Evolutionary conservation across 2,797 vertebrate genomes (phyloP).

Genomic region (Natrix natrix): DNA sequence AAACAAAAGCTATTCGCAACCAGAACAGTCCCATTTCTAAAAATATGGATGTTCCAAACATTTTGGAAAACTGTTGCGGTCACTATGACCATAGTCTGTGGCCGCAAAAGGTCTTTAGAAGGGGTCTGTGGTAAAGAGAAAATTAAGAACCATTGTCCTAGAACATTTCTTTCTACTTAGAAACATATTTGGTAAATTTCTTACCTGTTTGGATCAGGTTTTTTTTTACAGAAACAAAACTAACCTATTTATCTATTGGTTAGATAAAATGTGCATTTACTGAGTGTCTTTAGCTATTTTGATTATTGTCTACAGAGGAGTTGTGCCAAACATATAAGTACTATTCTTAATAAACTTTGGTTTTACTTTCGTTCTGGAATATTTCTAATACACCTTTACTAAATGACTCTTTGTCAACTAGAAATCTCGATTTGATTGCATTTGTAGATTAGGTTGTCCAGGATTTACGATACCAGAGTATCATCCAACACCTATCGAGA

Average conservation of each 20-base stretch:
- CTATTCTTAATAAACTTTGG: background rate
- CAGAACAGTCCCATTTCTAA: no score
- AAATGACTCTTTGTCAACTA: background rate
- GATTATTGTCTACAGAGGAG: background rate
- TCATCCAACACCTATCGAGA: conserved; percentile 85
- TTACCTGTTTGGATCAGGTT: background rate
- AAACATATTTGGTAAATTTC: background rate
- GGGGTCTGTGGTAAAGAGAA: background rate
- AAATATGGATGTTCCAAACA: no score
- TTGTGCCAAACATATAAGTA: background rate
- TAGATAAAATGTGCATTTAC: background rate
- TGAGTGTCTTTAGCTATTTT: background rate
- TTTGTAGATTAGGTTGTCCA: conserved; percentile 88
- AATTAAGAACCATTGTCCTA: background rate
- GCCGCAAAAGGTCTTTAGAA: background rate
- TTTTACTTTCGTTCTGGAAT: background rate
- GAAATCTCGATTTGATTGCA: conserved; percentile 28
- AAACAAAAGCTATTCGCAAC: no score
- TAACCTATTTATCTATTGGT: background rate
- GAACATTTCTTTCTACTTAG: background rate
- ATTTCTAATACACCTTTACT: background rate
- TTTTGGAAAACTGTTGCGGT: no score
- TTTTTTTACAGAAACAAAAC: background rate
- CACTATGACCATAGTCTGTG: no score
- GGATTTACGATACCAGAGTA: conserved; percentile 88